These are phyloP conservation scores for Temnopleurus reevesii DNA, from an alignment of 53 echinoderm and acorn worm species.

Conservation along the genomic window DNA sequence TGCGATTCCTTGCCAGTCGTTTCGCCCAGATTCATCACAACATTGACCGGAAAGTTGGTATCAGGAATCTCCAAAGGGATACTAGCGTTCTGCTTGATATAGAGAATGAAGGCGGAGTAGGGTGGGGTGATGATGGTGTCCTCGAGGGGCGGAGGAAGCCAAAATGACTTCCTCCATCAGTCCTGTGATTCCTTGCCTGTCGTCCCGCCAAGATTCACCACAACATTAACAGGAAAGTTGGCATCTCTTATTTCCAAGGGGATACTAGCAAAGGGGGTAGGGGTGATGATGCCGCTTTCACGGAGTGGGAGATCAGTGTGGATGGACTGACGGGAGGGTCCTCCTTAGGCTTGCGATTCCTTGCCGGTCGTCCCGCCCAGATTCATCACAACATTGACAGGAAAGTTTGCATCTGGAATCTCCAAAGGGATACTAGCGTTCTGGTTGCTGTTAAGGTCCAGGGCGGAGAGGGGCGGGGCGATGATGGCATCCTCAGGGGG, in stretches of 20 bases:
- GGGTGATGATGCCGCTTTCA: too few species aligned
- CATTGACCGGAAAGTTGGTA: slow-evolving; percentile 31
- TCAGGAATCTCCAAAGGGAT: background rate
- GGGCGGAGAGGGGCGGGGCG: background rate
- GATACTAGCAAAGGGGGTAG: too few species aligned
- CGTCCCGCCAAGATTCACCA: background rate
- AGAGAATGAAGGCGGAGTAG: slow-evolving; percentile 15
- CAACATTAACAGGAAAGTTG: slow-evolving; percentile 36
- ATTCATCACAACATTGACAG: slow-evolving; percentile 26
- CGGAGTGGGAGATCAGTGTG: too few species aligned
- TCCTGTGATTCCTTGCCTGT: slow-evolving; percentile 27
- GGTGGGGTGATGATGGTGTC: background rate
- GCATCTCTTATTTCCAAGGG: too few species aligned
- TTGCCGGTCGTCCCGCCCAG: slow-evolving; percentile 7
- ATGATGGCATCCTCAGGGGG: background rate
- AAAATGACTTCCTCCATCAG: too few species aligned
- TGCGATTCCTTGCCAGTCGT: slow-evolving; percentile 42
- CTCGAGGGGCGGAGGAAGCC: slow-evolving; percentile 9
- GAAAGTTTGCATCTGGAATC: slow-evolving; percentile 23
- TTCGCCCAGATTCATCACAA: slow-evolving; percentile 28
- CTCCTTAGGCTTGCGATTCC: slow-evolving; percentile 48
- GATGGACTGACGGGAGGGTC: background rate
- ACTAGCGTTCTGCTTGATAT: slow-evolving; percentile 24
- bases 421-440: background rate
- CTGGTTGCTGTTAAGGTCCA: slow-evolving; percentile 48